Base-by-base conservation (phyloP, 2,113 vertebrate genomes). In the Grammomys surdaster region DNA sequence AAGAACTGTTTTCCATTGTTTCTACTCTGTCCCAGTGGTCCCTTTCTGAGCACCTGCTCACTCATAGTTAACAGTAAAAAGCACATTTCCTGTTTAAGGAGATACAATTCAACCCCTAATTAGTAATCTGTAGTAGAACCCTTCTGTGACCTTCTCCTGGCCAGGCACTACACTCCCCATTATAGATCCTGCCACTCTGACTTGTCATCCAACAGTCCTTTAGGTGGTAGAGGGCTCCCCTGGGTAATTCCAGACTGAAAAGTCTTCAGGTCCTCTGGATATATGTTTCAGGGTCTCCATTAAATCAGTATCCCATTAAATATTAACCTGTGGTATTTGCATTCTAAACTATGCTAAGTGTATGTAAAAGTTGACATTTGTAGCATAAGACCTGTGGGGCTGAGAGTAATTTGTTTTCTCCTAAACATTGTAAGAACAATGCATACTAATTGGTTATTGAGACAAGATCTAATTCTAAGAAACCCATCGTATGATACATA, bases 341-440 rank as follows among this genome's bases (percentile, higher is more conserved):
- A 80, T 94, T 95, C 33, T 88, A 84, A 80, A 85, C 87, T 36
- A 94, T 36, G 24, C 26, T 84, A 56, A 78, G 10, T 67, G 5
- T 56, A 36, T 40, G 48, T 76, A 46, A 82, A 95, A 96, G 26
- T 81, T 75, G 28, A 90, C 17, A 94, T 54, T 88, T 95, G 20
- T 67, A 88, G 43, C 70, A 90, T 63, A 95, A 82, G 60, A 4
- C 54, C 16, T 6, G 1, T 40, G 46, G 67, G 12, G 10, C 5
- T 43, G 4, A 90, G 28, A 84, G 63, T 80, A 56, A 91, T 65
- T 88, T 92, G 92, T 90, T 97, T 93, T 31, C 40, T 28, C 19
- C 54, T 91, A 60, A 84, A 48, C 81, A 28, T 31, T 12, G 65
- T 70, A 92, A 51, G 28, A 87, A 87, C 89, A 78, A 91, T 69